Conservation (phyloP, 1,140 invertebrate species). For the Cryptotermes secundus region DNA sequence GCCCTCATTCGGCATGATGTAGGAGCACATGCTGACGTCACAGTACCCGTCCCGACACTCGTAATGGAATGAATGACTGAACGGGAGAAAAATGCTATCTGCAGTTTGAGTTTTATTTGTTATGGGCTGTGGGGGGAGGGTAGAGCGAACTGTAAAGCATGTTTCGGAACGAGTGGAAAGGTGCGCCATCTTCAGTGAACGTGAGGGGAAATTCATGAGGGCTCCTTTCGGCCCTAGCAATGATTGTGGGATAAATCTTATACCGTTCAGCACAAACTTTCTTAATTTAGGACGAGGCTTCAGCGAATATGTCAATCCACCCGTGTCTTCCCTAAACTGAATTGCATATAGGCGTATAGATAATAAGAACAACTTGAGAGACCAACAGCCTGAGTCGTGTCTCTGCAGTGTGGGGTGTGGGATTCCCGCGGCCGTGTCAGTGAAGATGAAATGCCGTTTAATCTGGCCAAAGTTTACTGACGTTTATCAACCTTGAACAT, state of each 20-base stretch:
- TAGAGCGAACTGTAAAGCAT: neutral
- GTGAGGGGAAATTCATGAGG: neutral
- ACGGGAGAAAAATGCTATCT: constrained; percentile 5
- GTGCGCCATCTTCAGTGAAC: neutral
- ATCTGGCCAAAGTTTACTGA: too few species aligned
- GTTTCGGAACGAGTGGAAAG: neutral
- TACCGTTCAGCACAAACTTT: neutral
- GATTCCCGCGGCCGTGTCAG: too few species aligned
- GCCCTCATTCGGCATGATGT: neutral
- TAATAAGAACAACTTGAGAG: too few species aligned
- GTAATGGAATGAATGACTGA: neutral
- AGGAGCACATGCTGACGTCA: neutral
- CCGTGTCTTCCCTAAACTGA: too few species aligned
- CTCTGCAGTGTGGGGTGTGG: too few species aligned
- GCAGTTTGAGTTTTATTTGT: neutral
- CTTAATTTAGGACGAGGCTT: too few species aligned
- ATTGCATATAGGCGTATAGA: too few species aligned
- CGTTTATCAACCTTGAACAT: too few species aligned
- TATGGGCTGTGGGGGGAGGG: neutral
- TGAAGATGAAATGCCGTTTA: too few species aligned
- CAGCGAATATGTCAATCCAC: too few species aligned
- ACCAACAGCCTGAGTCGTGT: too few species aligned
- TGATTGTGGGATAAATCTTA: neutral
- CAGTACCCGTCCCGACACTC: neutral
- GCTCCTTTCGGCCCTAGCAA: neutral